Evolutionary conservation across 1,140 invertebrate genomes (phyloP), one percentile per base, ranked within the genome.

Genomic region (Prorops nasuta): DNA sequence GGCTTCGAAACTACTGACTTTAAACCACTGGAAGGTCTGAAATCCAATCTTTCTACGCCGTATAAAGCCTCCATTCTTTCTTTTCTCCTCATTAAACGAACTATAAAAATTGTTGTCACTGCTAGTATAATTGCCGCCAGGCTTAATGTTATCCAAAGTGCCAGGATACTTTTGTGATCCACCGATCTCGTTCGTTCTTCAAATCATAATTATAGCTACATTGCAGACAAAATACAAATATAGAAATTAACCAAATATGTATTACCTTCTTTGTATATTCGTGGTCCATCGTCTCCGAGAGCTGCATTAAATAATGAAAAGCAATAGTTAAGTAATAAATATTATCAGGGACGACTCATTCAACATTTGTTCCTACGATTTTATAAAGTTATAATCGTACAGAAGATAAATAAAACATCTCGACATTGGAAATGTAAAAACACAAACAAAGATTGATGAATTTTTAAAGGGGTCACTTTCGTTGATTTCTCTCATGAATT

Each of bases 81-180:
- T 75, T 88, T 86, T 64, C 84, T 79, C 63, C 88, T 76, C 67
- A 92, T 78, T 51, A 92, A 71, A 62, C 89, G 81, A 65, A 91
- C 83, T 51, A 91, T 81, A 56, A 91, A 80, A 48, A 89, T 80
- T 28, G 86, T 82, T 31, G 90, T 81, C 44, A 89, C 72, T 37
- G 86, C 78, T 58, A 92, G 86, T 10, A 93, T 81, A 15, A 89
- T 83, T 36, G 90, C 83, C 3, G 90, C 88, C 12, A 92, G 87
- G 18, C 87, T 86, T 44, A 95, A 79, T 1, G 89, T 90, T 57
- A 94, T 86, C 77, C 93, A 94, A 17, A 95, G 79, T 0, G 89
- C 85, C 37, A 92, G 84, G 69, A 93, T 89, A 62, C 83, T 79
- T 55, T 56, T 60, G 8, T 63, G 51, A 48, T 66, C 63, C 48